These are phyloP conservation scores for Chrysomallon squamiferum DNA, from an alignment of 1,140 invertebrate species.

Conservation along the genomic window DNA sequence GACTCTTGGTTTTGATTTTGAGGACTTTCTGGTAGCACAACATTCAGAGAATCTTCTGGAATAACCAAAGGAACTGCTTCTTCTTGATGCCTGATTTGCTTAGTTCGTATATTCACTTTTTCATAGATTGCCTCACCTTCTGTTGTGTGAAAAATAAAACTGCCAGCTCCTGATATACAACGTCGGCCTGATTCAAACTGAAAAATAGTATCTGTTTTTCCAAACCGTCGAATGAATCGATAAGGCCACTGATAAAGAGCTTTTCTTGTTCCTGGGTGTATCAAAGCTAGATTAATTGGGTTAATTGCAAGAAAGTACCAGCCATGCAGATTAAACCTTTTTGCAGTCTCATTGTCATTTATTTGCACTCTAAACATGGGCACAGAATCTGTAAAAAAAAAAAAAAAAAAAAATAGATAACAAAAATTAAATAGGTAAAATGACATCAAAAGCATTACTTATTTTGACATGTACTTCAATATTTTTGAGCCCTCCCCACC, in stretches of 20 bases:
- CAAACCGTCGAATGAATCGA: conserved; percentile 82
- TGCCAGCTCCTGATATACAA: conserved; percentile 84
- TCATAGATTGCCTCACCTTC: conserved; percentile 40
- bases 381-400: conserved; percentile 20
- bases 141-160: conserved; percentile 74
- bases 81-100: background rate
- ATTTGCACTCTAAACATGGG: conserved; percentile 19
- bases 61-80: background rate
- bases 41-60: background rate
- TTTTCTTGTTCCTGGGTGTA: conserved; percentile 13
- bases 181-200: conserved; percentile 90
- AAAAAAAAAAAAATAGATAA: background rate
- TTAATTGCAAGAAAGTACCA: conserved; percentile 18
- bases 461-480: too few relatives aligned
- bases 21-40: background rate
- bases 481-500: too few relatives aligned
- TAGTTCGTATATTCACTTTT: conserved; percentile 1
- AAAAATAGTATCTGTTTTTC: conserved; percentile 81
- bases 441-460: too few relatives aligned
- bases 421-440: too few relatives aligned
- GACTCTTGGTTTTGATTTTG: background rate
- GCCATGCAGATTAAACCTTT: conserved; percentile 14
- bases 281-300: conserved; percentile 11
- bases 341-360: conserved; percentile 8
- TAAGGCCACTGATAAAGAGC: conserved; percentile 78